phyloP scores from a whole-genome alignment of 2,113 vertebrate species.

The Bettongia penicillata region DNA sequence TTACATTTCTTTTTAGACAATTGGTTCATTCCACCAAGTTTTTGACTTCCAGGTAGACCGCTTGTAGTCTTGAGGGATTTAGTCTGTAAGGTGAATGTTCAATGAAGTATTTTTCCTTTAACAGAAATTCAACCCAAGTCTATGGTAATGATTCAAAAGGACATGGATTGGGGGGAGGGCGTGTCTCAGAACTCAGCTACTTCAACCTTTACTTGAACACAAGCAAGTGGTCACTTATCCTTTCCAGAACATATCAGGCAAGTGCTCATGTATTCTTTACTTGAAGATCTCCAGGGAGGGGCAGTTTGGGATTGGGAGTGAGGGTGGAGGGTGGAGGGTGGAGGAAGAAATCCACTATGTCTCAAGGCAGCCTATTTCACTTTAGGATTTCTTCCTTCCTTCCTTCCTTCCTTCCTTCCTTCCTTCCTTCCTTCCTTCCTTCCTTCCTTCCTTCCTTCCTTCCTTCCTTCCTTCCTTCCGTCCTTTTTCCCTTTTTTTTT shows the following conservation, averaged over 20 bases:
- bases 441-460: too few relatives aligned
- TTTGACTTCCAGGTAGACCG: background rate
- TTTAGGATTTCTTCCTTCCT: background rate
- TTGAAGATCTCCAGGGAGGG: background rate
- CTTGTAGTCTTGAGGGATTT: background rate
- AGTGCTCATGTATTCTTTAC: background rate
- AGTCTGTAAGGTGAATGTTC: background rate
- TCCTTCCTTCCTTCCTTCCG: too few relatives aligned
- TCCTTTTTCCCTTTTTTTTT: too few relatives aligned
- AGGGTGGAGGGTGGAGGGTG: background rate
- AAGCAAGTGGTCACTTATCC: too few relatives aligned
- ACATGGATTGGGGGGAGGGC: background rate
- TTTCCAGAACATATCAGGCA: background rate
- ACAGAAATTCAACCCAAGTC: background rate
- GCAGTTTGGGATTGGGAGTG: background rate
- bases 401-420: too few relatives aligned
- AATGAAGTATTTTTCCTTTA: constrained; percentile 15
- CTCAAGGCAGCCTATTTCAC: background rate
- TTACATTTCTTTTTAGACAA: background rate
- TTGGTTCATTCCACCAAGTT: background rate
- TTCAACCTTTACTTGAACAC: background rate
- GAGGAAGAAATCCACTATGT: background rate
- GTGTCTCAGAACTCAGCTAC: background rate
- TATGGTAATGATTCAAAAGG: background rate
- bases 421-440: background rate